Conservation (phyloP, 2,113 vertebrate genomes). For the Pica pica region DNA sequence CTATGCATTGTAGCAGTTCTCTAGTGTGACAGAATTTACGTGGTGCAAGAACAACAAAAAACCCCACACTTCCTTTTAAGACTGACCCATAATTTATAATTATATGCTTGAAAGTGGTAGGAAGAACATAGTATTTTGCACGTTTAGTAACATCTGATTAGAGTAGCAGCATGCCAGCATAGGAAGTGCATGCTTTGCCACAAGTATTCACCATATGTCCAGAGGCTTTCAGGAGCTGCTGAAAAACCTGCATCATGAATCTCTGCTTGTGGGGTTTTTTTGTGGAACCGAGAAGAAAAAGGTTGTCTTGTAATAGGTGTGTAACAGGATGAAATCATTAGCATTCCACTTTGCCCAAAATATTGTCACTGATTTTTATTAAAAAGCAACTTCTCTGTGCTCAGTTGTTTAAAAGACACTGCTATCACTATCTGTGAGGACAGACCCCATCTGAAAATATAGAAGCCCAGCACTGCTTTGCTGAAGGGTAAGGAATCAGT, state of each 20-base stretch:
- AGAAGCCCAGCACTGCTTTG: background rate
- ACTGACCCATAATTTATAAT: background rate
- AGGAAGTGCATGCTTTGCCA: background rate
- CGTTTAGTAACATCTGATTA: background rate
- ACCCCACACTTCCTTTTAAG: background rate
- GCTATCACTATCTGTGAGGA: background rate
- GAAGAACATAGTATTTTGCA: background rate
- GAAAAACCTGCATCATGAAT: background rate
- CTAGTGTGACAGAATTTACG: fast-evolving
- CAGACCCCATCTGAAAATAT: background rate
- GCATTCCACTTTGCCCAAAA: background rate
- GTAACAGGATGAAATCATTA: background rate
- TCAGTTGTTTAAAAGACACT: background rate
- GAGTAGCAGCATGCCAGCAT: background rate
- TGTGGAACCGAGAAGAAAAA: background rate
- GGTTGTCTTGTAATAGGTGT: background rate
- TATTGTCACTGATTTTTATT: background rate
- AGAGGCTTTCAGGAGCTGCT: background rate
- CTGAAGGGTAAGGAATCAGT: background rate
- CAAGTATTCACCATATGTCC: background rate
- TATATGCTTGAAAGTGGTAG: background rate
- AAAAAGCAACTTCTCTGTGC: background rate
- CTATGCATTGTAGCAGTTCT: background rate
- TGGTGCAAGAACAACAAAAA: background rate
- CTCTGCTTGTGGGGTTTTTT: background rate